Base-by-base conservation (phyloP, 2,888 invertebrate genomes). In the Leucoma salicis region DNA sequence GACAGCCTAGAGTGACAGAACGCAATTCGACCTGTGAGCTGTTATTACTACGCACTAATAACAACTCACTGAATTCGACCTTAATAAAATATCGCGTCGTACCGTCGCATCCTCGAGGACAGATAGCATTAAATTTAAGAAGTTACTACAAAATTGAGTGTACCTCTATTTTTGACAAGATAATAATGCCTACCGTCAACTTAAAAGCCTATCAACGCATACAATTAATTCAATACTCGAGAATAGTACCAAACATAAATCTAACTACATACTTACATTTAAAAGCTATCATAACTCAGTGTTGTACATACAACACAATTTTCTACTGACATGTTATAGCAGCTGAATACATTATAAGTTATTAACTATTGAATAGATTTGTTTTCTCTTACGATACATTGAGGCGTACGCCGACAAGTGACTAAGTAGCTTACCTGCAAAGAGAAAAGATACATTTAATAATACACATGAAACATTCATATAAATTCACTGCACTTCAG, bases 341-440 rank as follows among this genome's bases (percentile, higher is more conserved):
- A 57, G 38, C 28, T 37, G 46, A 36, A 44, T 46, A 44, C 39
- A 53, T 44, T n/a, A n/a, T n/a, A n/a, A n/a, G n/a, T n/a, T n/a
- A 49, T 43, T 52, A 39, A 44, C 31, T 53, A 31, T 35, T 42
- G 43, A 50, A 46, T 45, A 11, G 8, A 50, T 45, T 42, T 42
- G 47, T 53, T 55, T 58, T 50, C 50, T 53, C 59, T 59, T 51
- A 59, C 56, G 15, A 43, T 42, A 33, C 34, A 35, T 42, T 29
- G 50, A 43, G 37, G 14, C 29, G 25, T 28, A 49, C 42, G 14
- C 32, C 12, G 42, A 35, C 44, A 42, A 18, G 27, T 28, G 32
- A 31, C 21, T 35, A 41, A 29, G 21, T 57, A 49, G 41, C 70
- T 75, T 75, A 75, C 74, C 74, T 74, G 74, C 21, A 63, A 74